Conservation (phyloP, 2,888 invertebrate genomes). For the Drosophila colorata region DNA sequence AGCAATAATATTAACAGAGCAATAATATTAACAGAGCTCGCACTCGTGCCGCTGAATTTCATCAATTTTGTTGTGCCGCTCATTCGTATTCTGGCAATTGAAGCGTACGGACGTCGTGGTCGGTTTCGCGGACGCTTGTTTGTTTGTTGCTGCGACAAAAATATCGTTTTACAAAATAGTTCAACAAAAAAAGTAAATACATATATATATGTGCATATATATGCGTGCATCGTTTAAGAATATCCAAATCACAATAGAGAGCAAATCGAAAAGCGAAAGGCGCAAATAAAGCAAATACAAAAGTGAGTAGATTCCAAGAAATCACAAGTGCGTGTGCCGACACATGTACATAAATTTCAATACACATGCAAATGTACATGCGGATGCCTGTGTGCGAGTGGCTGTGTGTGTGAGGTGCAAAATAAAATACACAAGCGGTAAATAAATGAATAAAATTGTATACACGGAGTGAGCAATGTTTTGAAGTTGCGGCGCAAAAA, state of each 20-base stretch:
- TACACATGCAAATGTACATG: conserved; percentile 25
- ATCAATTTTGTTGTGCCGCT: conserved; percentile 49
- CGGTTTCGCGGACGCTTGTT: conserved; percentile 54
- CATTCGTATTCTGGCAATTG: conserved; percentile 59
- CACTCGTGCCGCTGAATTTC: conserved; percentile 22
- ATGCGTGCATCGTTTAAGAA: conserved; percentile 14
- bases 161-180: conserved; percentile 59
- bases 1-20: no score
- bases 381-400: conserved; percentile 27
- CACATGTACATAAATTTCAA: conserved; percentile 33
- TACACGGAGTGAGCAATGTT: conserved; percentile 62
- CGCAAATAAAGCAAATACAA: conserved; percentile 18
- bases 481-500: conserved; percentile 75
- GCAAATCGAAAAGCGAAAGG: conserved; percentile 12
- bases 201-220: conserved; percentile 19
- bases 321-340: conserved; percentile 59
- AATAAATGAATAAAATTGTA: conserved; percentile 63
- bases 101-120: conserved; percentile 50
- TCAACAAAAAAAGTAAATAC: conserved; percentile 25
- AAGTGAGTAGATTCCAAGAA: conserved; percentile 60
- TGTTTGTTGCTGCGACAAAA: conserved; percentile 56
- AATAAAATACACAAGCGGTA: conserved; percentile 65
- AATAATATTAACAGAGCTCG: no score
- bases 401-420: conserved; percentile 51
- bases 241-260: conserved; percentile 22